Evolutionary conservation across 2,888 invertebrate genomes (phyloP).

Genomic region (Meteorus cinctellus): DNA sequence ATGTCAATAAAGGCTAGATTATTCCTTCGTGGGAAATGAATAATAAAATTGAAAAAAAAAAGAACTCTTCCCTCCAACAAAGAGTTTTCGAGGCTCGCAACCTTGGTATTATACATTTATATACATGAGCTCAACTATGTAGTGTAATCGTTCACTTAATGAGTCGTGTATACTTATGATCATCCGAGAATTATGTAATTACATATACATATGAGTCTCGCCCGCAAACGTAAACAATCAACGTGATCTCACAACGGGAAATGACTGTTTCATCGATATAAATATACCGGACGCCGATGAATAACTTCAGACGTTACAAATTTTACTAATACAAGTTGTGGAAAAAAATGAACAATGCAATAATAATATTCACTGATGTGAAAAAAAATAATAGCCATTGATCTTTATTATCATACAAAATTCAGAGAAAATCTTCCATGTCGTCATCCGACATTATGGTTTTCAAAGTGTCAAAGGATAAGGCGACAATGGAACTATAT

Average conservation of each 20-base stretch:
- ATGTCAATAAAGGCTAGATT: too few species aligned
- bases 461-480: not conserved
- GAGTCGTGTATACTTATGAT: too few species aligned
- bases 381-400: not conserved
- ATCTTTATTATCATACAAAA: not conserved
- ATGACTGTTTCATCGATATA: slow-evolving; percentile 63
- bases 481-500: not conserved
- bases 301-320: not conserved
- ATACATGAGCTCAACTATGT: too few species aligned
- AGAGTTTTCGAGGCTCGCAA: not conserved
- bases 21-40: too few species aligned
- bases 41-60: not conserved
- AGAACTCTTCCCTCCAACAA: not conserved
- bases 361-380: not conserved
- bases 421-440: not conserved
- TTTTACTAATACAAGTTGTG: not conserved
- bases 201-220: slow-evolving; percentile 38
- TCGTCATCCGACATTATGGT: not conserved
- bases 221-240: slow-evolving; percentile 45
- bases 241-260: slow-evolving; percentile 62
- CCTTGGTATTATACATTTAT: not conserved
- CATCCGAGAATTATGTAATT: slow-evolving; percentile 37
- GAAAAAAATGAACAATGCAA: not conserved
- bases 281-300: slow-evolving; percentile 53
- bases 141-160: too few species aligned